Evolutionary conservation across 2,113 vertebrate species (phyloP).

Genomic region (Callaeas wilsoni): DNA sequence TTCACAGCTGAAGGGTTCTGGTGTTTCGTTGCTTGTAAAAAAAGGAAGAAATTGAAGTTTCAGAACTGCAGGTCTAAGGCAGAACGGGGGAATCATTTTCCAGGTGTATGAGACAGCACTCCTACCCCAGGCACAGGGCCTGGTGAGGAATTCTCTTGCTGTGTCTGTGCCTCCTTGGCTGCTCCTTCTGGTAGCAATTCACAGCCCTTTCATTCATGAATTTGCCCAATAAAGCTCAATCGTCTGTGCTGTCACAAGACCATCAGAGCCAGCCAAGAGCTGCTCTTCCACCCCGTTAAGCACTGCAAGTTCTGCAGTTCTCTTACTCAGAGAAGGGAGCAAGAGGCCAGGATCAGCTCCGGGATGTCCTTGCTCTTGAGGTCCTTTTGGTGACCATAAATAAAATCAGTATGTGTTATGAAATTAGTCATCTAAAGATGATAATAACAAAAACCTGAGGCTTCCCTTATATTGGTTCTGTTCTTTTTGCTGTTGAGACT

Average conservation of each 20-base stretch:
- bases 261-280: background rate
- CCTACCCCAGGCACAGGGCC: background rate
- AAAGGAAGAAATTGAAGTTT: background rate
- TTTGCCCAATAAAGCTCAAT: background rate
- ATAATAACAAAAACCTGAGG: background rate
- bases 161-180: background rate
- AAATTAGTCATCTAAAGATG: background rate
- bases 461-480: background rate
- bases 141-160: background rate
- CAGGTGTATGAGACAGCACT: background rate
- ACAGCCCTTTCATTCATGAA: background rate
- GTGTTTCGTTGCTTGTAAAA: accelerated
- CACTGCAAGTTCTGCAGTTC: background rate
- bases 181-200: background rate
- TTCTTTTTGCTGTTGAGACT: background rate
- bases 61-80: background rate
- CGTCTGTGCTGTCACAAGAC: background rate
- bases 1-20: background rate
- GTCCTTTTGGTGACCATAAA: background rate
- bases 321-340: background rate
- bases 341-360: background rate
- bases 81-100: background rate
- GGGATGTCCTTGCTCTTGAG: background rate
- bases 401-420: background rate
- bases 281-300: background rate